A percentile compares a stretch with the other conserved stretches of the same genome.
Evolutionary conservation across 2,888 invertebrate species (phyloP).

Genomic region (Palloptera scutellata): DNA sequence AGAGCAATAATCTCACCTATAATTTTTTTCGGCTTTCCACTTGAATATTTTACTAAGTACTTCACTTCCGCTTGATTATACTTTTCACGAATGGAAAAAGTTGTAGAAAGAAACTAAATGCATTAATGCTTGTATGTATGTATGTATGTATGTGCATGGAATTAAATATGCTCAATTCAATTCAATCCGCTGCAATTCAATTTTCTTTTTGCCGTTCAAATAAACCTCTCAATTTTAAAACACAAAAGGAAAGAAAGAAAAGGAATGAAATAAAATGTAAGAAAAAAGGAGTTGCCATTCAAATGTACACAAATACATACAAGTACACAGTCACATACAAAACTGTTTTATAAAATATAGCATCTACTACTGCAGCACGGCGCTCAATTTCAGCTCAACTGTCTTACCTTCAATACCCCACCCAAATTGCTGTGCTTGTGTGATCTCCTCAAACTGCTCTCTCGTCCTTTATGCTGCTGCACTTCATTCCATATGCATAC

Average conservation of each 20-base stretch:
- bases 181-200: slow-evolving; percentile 13
- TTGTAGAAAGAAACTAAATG: background rate
- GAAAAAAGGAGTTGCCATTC: background rate
- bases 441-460: no score
- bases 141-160: background rate
- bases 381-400: no score
- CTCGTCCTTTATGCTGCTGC: no score
- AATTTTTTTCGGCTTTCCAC: background rate
- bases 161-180: slow-evolving; percentile 26
- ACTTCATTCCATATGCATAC: no score
- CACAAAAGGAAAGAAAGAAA: background rate
- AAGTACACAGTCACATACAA: background rate
- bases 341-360: no score
- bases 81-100: background rate
- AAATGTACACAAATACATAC: background rate
- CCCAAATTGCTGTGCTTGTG: no score
- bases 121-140: background rate
- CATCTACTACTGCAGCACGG: no score
- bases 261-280: background rate
- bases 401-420: no score
- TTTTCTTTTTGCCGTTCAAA: slow-evolving; percentile 19
- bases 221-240: slow-evolving; percentile 22
- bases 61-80: slow-evolving; percentile 21
- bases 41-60: slow-evolving; percentile 9
- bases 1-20: no score